Base-by-base conservation (phyloP, 1,140 invertebrate species). In the Gryllus bimaculatus region DNA sequence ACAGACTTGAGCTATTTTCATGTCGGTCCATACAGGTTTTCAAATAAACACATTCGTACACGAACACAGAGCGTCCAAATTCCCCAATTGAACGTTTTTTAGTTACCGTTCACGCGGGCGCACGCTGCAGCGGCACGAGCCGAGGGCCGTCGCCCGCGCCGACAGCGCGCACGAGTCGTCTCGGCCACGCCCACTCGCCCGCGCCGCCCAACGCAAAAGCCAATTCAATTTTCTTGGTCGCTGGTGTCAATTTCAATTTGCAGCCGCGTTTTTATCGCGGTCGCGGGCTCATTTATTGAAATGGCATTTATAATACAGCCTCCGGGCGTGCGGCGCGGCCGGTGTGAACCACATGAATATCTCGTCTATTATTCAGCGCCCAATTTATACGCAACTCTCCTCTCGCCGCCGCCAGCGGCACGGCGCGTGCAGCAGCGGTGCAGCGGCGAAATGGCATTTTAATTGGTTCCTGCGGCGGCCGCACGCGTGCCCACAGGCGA, bases 171-270 rank as follows among this genome's bases (percentile, higher is more conserved):
- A 39, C 26, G 26, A 39, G 26, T 39, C 26, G 5, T 5, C 26
- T 39, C 26, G 1, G 26, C 1, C 26, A 5, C 5, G 5, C 5
- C 26, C 26, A 39, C 26, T 39, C 1, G 26, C 26, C 26, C 26
- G 26, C 26, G 26, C 26, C 26, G 26, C 5, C 54, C 54, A 18
- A 66, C 18, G 18, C 54, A 66, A 1, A 66, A 66, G 18, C 54
- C 54, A 66, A 66, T 66, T 66, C 54, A 66, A 66, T 66, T 66
- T 66, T 66, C 54, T 66, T 66, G 54, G 54, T 66, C 54, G 54
- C 54, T 66, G 54, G 54, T 66, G 54, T 66, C 54, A 66, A 66
- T 66, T 66, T 66, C 54, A 66, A 66, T 66, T 66, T 66, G 54
- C 54, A 18, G 54, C 18, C 10, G 54, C 10, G 54, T 66, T 66